Percentiles rank a stretch among this genome's conserved stretches.
These are phyloP conservation scores for Drosophila kikkawai DNA, from an alignment of 1,140 invertebrate genomes.

Conservation along the genomic window DNA sequence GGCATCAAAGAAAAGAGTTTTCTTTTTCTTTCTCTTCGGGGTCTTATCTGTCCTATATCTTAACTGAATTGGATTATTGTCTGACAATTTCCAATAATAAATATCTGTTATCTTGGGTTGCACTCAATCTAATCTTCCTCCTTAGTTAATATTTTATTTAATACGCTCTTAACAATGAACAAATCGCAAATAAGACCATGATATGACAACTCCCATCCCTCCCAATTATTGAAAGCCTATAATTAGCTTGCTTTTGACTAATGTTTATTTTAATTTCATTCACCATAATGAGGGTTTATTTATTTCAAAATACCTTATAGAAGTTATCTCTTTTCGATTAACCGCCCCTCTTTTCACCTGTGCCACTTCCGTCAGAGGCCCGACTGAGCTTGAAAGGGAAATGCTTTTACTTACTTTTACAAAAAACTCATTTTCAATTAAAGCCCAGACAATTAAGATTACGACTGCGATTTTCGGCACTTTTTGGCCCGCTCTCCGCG, in stretches of 20 bases:
- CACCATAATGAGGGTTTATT: background rate
- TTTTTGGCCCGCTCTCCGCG: constrained; percentile 36
- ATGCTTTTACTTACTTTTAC: constrained; percentile 72
- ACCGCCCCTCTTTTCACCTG: constrained; percentile 9
- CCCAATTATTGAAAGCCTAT: no score
- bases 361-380: background rate
- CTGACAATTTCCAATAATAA: no score
- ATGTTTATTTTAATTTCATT: no score
- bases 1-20: background rate
- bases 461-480: constrained; percentile 69
- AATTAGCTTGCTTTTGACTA: no score
- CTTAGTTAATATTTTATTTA: no score
- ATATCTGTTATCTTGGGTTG: no score
- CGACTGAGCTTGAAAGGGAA: constrained; percentile 63
- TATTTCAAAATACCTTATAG: background rate
- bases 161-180: no score
- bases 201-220: no score
- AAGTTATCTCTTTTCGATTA: background rate
- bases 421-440: constrained; percentile 74
- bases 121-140: no score
- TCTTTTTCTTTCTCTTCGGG: background rate
- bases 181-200: no score
- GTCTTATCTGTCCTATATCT: background rate
- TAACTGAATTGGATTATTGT: no score
- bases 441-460: constrained; percentile 68